phyloP scores from a whole-genome alignment of 2,113 vertebrate species.

The Thalassarche chlororhynchos region DNA sequence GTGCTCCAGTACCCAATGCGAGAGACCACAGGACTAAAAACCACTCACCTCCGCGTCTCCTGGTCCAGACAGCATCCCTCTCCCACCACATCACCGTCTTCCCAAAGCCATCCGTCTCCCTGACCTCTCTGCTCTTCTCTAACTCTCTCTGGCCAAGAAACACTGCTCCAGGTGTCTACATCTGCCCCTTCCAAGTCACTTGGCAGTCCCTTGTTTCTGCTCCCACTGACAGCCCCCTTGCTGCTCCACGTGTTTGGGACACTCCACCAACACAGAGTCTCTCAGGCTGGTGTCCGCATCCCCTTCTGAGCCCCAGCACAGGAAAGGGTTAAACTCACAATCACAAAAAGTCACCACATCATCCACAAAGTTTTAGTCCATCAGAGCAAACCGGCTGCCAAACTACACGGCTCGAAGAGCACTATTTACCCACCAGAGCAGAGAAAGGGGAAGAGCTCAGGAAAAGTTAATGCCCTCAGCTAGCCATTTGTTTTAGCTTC shows the following conservation, averaged over 20 bases:
- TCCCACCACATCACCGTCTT: not conserved
- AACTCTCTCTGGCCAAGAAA: not conserved
- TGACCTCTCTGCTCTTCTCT: not conserved
- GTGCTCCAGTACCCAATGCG: rapidly evolving
- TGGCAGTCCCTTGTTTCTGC: not conserved
- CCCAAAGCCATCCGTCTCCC: not conserved
- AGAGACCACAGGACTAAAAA: not conserved
- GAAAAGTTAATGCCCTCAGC: not conserved
- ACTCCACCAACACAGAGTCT: not conserved
- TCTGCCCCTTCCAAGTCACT: not conserved
- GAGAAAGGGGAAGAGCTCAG: not conserved
- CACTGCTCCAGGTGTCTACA: rapidly evolving
- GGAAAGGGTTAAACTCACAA: not conserved
- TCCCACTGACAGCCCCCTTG: not conserved
- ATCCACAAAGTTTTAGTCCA: not conserved
- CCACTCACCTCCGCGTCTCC: not conserved
- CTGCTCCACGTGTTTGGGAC: rapidly evolving
- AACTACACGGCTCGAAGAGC: rapidly evolving
- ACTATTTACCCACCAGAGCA: not conserved
- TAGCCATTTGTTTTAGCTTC: not conserved
- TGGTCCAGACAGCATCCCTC: not conserved
- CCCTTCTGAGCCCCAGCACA: not conserved
- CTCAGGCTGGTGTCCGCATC: not conserved
- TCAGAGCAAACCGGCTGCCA: not conserved
- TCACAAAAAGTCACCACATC: not conserved